These are phyloP conservation scores for Phthorimaea operculella DNA, from an alignment of 1,140 invertebrate species.

Conservation along the genomic window DNA sequence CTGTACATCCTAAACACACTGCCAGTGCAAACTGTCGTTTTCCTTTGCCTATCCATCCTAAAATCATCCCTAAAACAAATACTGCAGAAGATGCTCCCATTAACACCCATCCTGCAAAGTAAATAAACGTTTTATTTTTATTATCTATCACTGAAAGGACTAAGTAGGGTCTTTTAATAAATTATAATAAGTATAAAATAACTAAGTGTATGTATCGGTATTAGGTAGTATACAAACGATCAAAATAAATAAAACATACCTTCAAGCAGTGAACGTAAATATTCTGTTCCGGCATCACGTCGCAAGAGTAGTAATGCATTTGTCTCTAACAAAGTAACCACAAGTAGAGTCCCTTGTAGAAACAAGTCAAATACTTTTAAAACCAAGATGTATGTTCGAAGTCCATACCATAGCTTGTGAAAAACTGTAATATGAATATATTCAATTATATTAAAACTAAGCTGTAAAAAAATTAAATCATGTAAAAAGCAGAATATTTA, in stretches of 20 bases:
- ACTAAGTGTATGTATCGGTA: too few species aligned
- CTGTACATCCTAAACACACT: conserved; percentile 33
- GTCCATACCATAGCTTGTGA: conserved; percentile 35
- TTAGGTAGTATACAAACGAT: too few species aligned
- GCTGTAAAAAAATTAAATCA: not conserved
- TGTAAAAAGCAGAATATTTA: not conserved
- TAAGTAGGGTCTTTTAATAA: too few species aligned
- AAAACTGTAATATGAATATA: conserved; percentile 20
- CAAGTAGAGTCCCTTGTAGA: conserved; percentile 47
- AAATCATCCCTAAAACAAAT: conserved; percentile 28
- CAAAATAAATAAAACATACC: conserved; percentile 22
- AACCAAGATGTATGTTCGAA: conserved; percentile 42
- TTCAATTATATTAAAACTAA: not conserved
- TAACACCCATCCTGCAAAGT: conserved; percentile 40
- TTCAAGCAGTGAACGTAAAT: conserved; percentile 29
- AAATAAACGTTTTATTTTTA: not conserved
- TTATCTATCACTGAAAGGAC: too few species aligned
- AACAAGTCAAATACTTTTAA: conserved; percentile 49
- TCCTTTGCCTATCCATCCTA: conserved; percentile 38
- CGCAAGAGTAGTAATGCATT: conserved; percentile 39
- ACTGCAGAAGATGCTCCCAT: conserved; percentile 33
- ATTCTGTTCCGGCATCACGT: conserved; percentile 34
- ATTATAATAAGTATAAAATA: too few species aligned
- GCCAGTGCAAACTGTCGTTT: conserved; percentile 35
- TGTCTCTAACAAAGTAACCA: conserved; percentile 42